Percentiles rank a stretch among this genome's conserved stretches.
Conservation (phyloP, 2,113 vertebrate genomes). For the Ictalurus furcatus region DNA sequence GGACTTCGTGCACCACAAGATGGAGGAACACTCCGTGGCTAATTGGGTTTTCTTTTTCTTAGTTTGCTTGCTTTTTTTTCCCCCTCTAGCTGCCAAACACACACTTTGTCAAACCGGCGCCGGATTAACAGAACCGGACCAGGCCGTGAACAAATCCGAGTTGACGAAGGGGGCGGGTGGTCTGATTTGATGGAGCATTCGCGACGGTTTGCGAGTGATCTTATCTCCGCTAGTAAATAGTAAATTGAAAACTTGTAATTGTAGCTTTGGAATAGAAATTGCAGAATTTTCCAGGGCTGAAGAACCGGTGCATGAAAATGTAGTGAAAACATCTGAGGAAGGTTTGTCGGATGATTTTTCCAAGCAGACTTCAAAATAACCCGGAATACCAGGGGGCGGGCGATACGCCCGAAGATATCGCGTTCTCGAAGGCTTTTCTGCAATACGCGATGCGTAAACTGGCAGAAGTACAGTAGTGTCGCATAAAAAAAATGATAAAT, state of each 20-base stretch:
- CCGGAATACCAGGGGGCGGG: background rate
- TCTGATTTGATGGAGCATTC: background rate
- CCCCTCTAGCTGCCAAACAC: background rate
- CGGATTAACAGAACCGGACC: slow-evolving; percentile 26
- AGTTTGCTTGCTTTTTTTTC: too few relatives aligned
- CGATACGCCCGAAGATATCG: background rate
- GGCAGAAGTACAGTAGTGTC: background rate
- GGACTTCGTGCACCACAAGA: background rate
- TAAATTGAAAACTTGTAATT: slow-evolving; percentile 11
- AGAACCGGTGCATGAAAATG: too few relatives aligned
- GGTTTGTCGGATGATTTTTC: background rate
- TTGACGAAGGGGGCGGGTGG: slow-evolving; percentile 40
- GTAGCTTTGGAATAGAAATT: background rate
- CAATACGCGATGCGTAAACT: background rate
- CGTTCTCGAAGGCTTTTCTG: background rate
- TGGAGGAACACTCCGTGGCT: background rate
- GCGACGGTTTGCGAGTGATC: background rate
- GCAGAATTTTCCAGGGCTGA: background rate
- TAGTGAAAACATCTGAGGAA: background rate
- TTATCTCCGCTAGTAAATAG: slow-evolving; percentile 13
- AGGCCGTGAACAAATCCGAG: slow-evolving; percentile 39
- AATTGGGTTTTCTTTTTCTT: background rate
- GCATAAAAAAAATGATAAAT: too few relatives aligned
- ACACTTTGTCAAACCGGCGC: slow-evolving; percentile 2
- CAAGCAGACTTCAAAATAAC: background rate